Conservation (phyloP, 2,888 invertebrate species). For the Operophtera brumata region DNA sequence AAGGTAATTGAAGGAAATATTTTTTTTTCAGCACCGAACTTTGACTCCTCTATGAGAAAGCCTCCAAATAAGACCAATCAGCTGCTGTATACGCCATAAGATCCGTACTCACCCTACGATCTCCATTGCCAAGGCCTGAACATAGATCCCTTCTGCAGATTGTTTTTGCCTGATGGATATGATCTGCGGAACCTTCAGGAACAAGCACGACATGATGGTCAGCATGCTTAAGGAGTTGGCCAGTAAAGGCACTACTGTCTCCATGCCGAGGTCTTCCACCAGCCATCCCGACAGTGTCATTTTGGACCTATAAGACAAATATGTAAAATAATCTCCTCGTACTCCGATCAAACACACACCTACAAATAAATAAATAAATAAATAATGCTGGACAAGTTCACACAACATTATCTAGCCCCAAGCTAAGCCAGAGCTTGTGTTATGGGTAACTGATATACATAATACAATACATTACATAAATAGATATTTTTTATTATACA, state of each 20-base stretch:
- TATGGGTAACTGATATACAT: too few species aligned
- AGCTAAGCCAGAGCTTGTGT: too few species aligned
- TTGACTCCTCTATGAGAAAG: too few species aligned
- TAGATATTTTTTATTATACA: too few species aligned
- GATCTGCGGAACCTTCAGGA: conserved; percentile 92
- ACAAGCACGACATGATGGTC: conserved; percentile 88
- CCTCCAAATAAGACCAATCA: too few species aligned
- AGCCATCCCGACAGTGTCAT: conserved; percentile 39
- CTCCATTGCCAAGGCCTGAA: conserved; percentile 84
- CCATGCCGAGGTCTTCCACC: conserved; percentile 21
- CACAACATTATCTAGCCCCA: too few species aligned
- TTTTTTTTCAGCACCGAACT: too few species aligned
- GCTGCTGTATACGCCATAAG: too few species aligned
- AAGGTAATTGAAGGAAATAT: too few species aligned
- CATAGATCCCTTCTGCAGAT: conserved; percentile 85
- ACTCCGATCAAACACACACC: not conserved
- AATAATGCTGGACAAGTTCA: too few species aligned
- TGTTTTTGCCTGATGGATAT: conserved; percentile 82
- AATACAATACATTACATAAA: too few species aligned
- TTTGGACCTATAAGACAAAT: conserved; percentile 17
- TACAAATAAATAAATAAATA: not conserved
- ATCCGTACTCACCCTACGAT: conserved; percentile 81
- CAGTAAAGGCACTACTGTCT: conserved; percentile 35
- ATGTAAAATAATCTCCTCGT: not conserved
- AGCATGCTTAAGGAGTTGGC: conserved; percentile 81